Evolutionary conservation across 2,888 invertebrate species (phyloP), one percentile per base, ranked within the genome.

Genomic region (Zelleria hepariella): DNA sequence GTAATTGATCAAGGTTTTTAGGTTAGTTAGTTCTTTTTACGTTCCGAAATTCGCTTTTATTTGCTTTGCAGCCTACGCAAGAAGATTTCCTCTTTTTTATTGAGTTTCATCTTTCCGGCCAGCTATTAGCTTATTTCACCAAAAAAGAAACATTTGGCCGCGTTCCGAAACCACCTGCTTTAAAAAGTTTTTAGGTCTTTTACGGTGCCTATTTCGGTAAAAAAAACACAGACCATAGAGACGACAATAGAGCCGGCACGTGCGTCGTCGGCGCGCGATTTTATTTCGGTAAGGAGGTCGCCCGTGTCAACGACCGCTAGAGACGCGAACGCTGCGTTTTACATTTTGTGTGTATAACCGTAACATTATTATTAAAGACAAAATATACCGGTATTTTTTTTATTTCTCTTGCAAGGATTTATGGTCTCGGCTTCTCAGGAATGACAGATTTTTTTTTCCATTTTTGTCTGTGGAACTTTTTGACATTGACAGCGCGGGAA

Each of bases 271-370:
- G 32, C 32, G 32, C 32, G 32, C 32, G 52, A 73, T 74, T 75
- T 42, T 86, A 86, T 86, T 86, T 86, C 78, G 80, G 86, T 82
- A 86, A 85, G 78, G 81, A 78, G 87, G 87, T 86, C 86, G 86
- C 65, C 63, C 79, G 76, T 82, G 80, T 83, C 84, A 74, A 78
- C 73, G 86, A 61, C 83, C 85, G 73, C 71, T 76, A 84, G 85
- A 80, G 82, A 82, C 86, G 85, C 80, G 82, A 82, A 73, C 83
- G 82, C 77, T 42, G 32, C 32, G 32, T 42, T 42, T 42, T 42
- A 42, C 32, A 42, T 42, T 42, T 42, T 42, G 32, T 42, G 32
- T 42, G 32, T 42, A 42, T 42, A 42, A 42, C 32, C 32, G 32
- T 42, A 42, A 15, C 15, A 42, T 42, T 42, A 42, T 42, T 42